Evolutionary conservation across 2,888 invertebrate genomes (phyloP).

Genomic region (Microctonus hyperodae): DNA sequence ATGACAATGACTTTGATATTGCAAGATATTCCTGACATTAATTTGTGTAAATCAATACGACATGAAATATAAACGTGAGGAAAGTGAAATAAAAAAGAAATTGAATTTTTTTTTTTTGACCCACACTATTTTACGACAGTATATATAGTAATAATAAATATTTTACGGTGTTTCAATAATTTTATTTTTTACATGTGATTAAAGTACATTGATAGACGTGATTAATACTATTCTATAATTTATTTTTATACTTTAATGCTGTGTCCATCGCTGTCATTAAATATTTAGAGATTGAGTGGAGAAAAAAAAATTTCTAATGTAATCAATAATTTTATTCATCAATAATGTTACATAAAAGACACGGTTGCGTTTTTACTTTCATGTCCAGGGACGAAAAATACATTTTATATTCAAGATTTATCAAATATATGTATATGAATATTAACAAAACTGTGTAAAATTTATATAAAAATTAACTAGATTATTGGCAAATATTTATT

Average conservation of each 20-base stretch:
- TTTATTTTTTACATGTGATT: neutral
- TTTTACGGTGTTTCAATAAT: neutral
- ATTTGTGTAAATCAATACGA: too few relatives aligned
- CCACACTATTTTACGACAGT: too few relatives aligned
- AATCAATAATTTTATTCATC: neutral
- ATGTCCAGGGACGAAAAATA: neutral
- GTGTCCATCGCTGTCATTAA: neutral
- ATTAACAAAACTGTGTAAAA: neutral
- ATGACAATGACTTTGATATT: too few relatives aligned
- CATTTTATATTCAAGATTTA: too few relatives aligned
- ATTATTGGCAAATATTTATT: neutral
- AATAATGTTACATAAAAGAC: neutral
- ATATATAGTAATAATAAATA: neutral
- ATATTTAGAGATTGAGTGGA: neutral
- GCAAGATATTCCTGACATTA: too few relatives aligned
- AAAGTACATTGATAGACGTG: neutral
- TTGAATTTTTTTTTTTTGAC: too few relatives aligned
- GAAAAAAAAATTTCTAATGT: neutral
- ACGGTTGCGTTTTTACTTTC: neutral
- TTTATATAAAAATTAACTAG: neutral
- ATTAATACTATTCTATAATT: neutral
- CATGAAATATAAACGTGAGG: too few relatives aligned
- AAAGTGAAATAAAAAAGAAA: too few relatives aligned
- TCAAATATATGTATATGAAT: too few relatives aligned
- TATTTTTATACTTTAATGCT: neutral